phyloP scores from a whole-genome alignment of 1,140 invertebrate genomes.

The Caenorhabditis elegans region DNA sequence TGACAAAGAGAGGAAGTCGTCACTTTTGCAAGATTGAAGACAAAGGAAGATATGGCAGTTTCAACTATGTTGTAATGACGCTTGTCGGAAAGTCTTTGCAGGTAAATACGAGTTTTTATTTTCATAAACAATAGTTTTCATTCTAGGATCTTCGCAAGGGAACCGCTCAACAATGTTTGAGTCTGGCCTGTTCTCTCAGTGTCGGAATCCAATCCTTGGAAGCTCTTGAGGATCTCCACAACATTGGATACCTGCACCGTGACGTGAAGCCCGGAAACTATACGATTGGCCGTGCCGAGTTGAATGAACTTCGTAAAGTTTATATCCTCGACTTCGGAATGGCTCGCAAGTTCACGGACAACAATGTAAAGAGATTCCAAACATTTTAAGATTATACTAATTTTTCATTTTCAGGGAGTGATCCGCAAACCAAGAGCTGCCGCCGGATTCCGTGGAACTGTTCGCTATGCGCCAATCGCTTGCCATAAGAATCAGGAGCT shows the following conservation, averaged over 20 bases:
- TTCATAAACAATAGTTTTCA: too few relatives aligned
- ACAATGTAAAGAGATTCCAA: background rate
- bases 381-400: background rate
- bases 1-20: conserved; percentile 51
- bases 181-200: conserved; percentile 46
- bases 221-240: conserved; percentile 57
- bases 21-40: conserved; percentile 62
- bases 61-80: conserved; percentile 63
- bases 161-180: background rate
- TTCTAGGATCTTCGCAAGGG: conserved; percentile 52
- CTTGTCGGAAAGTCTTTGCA: conserved; percentile 60
- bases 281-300: conserved; percentile 51
- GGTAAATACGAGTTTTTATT: too few relatives aligned
- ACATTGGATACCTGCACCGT: conserved; percentile 59
- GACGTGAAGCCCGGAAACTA: conserved; percentile 60
- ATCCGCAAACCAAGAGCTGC: conserved; percentile 54
- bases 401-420: conserved; percentile 50
- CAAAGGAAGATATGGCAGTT: conserved; percentile 56
- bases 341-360: conserved; percentile 61
- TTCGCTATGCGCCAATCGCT: conserved; percentile 54
- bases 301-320: conserved; percentile 55
- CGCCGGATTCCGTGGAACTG: conserved; percentile 57
- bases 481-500: conserved; percentile 54
- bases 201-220: conserved; percentile 55
- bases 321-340: conserved; percentile 64